Base-by-base conservation (phyloP, 2,113 vertebrate genomes). In the Pseudonaja textilis region DNA sequence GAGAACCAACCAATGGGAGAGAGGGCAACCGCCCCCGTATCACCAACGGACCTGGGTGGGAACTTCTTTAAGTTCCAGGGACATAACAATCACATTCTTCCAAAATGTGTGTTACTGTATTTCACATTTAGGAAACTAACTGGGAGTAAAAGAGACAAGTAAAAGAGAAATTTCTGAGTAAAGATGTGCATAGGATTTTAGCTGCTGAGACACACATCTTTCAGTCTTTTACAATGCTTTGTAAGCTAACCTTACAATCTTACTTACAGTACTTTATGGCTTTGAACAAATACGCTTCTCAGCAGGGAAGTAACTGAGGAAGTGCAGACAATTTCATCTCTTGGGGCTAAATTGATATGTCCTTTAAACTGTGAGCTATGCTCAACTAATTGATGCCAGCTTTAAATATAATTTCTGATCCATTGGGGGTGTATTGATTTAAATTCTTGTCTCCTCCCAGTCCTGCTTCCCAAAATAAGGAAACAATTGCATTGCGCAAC, bases 361-460 rank as follows among this genome's bases (percentile, higher is more conserved):
- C 50, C 89, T 92, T 89, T 95, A 86, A 94, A 93, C 94, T 92
- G 47, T 95, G 94, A 96, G 92, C 47, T 93, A 94, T 92, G 92
- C 96, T 93, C 95, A 96, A 95, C 94, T 96, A 96, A 97, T 96
- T 97, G 96, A 93, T 92, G 96, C 93, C 64, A 91, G 91, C 93
- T 97, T 96, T 96, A 95, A 97, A 95, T 0, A 1, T 94, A 95
- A 90, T 94, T 92, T 91, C 93, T 2, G 39, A 95, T 97, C 96
- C 92, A 95, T 94, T 61, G 92, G 95, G 91, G 95, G 94, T 42
- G 25, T 96, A 95, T 95, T 96, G 96, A 96, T 96, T 97, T 96
- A 96, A 96, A 95, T 94, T 92, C 92, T 93, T 91, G 93, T 93
- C 91, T 94, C 94, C 96, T 91, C 89, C 11, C 74, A 94, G 90